Percentiles rank a stretch among this genome's conserved stretches.
These are phyloP conservation scores for Scophthalmus maximus DNA, from an alignment of 2,113 vertebrate genomes.

Conservation along the genomic window DNA sequence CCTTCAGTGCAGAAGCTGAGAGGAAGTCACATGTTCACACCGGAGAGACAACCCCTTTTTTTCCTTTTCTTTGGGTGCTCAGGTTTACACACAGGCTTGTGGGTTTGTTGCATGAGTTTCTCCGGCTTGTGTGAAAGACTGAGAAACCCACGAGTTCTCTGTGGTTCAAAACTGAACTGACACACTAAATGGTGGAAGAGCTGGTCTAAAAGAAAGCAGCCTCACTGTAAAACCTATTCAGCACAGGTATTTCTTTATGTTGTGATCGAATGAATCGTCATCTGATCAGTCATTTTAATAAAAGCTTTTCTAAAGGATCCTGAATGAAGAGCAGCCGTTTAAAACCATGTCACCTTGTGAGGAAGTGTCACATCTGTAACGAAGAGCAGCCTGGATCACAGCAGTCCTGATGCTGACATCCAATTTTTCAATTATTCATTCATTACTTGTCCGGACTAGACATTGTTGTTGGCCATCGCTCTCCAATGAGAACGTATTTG, in stretches of 20 bases:
- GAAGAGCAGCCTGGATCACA: too few species aligned
- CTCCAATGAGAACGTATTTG: too few species aligned
- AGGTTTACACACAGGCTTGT: slow-evolving; percentile 20
- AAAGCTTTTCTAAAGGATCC: neutral
- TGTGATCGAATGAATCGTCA: neutral
- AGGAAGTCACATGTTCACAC: slow-evolving; percentile 82
- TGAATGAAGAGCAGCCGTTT: neutral
- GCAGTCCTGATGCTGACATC: too few species aligned
- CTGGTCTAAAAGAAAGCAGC: too few species aligned
- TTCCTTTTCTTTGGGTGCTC: slow-evolving; percentile 9
- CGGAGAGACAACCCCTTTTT: slow-evolving; percentile 63
- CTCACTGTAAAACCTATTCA: neutral
- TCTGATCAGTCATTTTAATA: neutral
- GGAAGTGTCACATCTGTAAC: neutral
- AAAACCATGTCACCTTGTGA: too few species aligned
- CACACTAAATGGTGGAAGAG: neutral
- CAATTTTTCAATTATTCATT: too few species aligned
- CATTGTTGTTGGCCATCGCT: neutral
- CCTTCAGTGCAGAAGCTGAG: slow-evolving; percentile 50
- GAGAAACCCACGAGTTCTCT: neutral
- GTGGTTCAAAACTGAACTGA: slow-evolving; percentile 20
- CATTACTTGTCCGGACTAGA: too few species aligned
- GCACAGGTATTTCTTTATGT: neutral
- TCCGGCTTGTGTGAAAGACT: neutral
- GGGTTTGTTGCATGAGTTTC: slow-evolving; percentile 15